Conservation (phyloP, 2,888 invertebrate genomes). For the Cremastobaeus sp. region DNA sequence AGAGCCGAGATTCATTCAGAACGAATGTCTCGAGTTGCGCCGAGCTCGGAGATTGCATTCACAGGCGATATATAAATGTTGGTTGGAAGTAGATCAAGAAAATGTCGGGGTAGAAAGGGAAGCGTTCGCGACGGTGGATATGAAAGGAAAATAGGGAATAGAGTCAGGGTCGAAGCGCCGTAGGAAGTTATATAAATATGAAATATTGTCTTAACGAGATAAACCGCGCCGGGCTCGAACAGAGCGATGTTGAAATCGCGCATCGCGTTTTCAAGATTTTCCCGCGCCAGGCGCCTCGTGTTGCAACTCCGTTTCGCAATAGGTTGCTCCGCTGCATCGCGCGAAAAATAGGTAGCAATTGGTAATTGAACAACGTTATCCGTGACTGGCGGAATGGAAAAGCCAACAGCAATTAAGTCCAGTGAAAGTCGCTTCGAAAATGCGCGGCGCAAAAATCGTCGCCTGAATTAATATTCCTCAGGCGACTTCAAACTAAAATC, state of each 20-base stretch:
- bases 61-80: slow-evolving; percentile 28
- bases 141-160: slow-evolving; percentile 57
- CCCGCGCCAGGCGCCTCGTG: slow-evolving; percentile 1
- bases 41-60: slow-evolving; percentile 32
- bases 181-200: slow-evolving; percentile 55
- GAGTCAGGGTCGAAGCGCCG: slow-evolving; percentile 54
- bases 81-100: slow-evolving; percentile 49
- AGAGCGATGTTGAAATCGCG: slow-evolving; percentile 8
- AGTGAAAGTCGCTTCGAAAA: too few relatives aligned
- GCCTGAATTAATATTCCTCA: too few relatives aligned
- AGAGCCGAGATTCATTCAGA: slow-evolving; percentile 42
- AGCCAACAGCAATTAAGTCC: too few relatives aligned
- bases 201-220: slow-evolving; percentile 33
- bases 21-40: slow-evolving; percentile 34
- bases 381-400: too few relatives aligned
- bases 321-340: slow-evolving; percentile 1
- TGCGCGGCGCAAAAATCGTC: too few relatives aligned
- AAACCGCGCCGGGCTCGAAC: slow-evolving; percentile 25
- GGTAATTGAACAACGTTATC: neutral
- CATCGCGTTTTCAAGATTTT: slow-evolving; percentile 12
- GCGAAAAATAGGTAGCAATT: too few relatives aligned
- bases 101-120: slow-evolving; percentile 46
- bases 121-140: slow-evolving; percentile 38
- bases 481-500: too few relatives aligned
- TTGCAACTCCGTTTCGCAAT: slow-evolving; percentile 7